phyloP scores from a whole-genome alignment of 2,113 vertebrate genomes.

The Maccullochella peelii region DNA sequence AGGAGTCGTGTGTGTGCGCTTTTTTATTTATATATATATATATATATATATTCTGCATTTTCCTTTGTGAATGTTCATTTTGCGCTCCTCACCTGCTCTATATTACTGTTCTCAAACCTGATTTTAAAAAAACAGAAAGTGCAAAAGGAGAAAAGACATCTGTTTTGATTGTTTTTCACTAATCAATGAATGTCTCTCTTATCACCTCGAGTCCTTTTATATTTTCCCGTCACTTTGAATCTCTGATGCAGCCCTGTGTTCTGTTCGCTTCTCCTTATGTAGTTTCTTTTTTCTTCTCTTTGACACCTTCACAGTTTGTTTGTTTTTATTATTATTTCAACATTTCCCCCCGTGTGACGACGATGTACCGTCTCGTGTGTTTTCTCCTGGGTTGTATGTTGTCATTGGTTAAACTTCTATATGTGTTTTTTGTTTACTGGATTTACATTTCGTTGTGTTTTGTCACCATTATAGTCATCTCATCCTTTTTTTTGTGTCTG shows the following conservation, averaged over 20 bases:
- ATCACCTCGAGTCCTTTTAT: constrained; percentile 29
- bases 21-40: too few relatives aligned
- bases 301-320: neutral
- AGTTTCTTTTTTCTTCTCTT: neutral
- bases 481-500: constrained; percentile 68
- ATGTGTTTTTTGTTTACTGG: constrained; percentile 54
- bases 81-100: constrained; percentile 46
- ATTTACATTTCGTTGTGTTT: constrained; percentile 56
- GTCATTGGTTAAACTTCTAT: constrained; percentile 55
- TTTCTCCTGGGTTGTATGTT: constrained; percentile 65
- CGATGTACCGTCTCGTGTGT: constrained; percentile 45
- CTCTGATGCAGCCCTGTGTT: constrained; percentile 9
- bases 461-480: constrained; percentile 75
- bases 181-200: constrained; percentile 77
- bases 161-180: constrained; percentile 71
- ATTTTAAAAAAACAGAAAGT: constrained; percentile 36
- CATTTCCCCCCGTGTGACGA: constrained; percentile 2
- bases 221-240: constrained; percentile 28
- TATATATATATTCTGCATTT: constrained; percentile 62
- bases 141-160: constrained; percentile 49
- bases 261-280: neutral
- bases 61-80: constrained; percentile 66
- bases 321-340: constrained; percentile 14
- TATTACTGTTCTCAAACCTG: constrained; percentile 47
- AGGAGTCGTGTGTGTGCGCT: constrained; percentile 66